phyloP scores from a whole-genome alignment of 2,888 invertebrate genomes.

The Atherix ibis region DNA sequence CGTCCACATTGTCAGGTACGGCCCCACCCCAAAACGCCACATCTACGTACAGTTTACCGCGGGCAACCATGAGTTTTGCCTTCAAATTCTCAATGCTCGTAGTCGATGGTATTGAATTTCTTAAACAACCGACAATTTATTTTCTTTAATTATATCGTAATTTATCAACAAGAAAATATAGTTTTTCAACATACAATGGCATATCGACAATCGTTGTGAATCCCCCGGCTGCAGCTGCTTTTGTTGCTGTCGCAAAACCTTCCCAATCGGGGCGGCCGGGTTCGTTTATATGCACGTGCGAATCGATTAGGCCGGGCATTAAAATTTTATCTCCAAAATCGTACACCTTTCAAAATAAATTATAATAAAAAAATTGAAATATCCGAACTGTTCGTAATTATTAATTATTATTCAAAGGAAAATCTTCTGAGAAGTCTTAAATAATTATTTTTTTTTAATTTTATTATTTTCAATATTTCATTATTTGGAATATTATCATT shows the following conservation, averaged over 20 bases:
- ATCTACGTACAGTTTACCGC: slow-evolving; percentile 45
- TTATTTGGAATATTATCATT: background rate
- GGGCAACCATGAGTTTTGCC: slow-evolving; percentile 42
- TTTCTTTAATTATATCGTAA: too few species aligned
- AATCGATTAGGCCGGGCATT: slow-evolving; percentile 55
- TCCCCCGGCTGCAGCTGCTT: slow-evolving; percentile 55
- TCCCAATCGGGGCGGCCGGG: slow-evolving; percentile 58
- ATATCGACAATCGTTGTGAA: slow-evolving; percentile 57
- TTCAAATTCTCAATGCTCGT: slow-evolving; percentile 45
- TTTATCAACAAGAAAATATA: too few species aligned
- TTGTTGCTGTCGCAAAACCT: slow-evolving; percentile 52
- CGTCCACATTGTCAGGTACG: slow-evolving; percentile 47
- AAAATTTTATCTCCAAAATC: slow-evolving; percentile 38
- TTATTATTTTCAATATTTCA: background rate
- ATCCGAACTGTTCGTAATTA: background rate
- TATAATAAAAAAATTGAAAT: background rate
- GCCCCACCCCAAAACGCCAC: slow-evolving; percentile 72
- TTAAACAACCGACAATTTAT: too few species aligned
- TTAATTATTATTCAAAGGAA: background rate
- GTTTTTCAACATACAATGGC: slow-evolving; percentile 41
- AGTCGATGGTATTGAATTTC: slow-evolving; percentile 57
- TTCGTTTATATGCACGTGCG: slow-evolving; percentile 59
- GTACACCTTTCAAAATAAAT: slow-evolving; percentile 20
- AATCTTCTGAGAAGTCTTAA: background rate
- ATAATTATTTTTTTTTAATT: slow-evolving; percentile 1